Evolutionary conservation across 2,888 invertebrate genomes (phyloP).

Genomic region (Cyclophora punctaria): DNA sequence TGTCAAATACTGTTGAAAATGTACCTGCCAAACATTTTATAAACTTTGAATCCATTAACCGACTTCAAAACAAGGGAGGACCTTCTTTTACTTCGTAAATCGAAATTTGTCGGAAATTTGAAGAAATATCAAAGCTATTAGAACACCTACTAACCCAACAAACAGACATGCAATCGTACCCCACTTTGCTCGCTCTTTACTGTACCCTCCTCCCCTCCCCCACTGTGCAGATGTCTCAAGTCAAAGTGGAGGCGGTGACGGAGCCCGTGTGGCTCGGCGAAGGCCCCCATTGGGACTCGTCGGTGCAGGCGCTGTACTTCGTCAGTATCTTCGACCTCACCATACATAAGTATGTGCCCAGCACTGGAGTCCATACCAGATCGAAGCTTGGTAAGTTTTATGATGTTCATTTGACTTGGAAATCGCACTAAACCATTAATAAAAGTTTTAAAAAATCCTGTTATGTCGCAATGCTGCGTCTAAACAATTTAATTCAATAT

Average conservation of each 20-base stretch:
- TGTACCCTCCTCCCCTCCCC: neutral
- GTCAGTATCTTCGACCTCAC: slow-evolving; percentile 77
- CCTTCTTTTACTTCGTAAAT: no score
- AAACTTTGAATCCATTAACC: no score
- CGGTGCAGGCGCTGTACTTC: slow-evolving; percentile 77
- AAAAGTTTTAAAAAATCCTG: no score
- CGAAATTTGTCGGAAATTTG: neutral
- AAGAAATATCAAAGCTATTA: neutral
- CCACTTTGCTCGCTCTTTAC: neutral
- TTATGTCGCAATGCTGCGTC: no score
- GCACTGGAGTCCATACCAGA: slow-evolving; percentile 59
- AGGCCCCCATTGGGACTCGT: slow-evolving; percentile 82
- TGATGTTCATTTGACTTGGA: no score
- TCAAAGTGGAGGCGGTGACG: slow-evolving; percentile 57
- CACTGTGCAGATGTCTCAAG: slow-evolving; percentile 40
- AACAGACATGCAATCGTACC: neutral
- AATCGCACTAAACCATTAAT: no score
- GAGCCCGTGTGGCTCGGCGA: slow-evolving; percentile 77
- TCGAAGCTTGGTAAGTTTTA: slow-evolving; percentile 64
- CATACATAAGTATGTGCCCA: slow-evolving; percentile 69
- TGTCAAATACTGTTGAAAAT: no score
- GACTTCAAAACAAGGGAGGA: no score
- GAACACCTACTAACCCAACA: neutral
- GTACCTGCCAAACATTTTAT: no score
- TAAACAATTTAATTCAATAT: no score